Evolutionary conservation across 2,888 invertebrate species (phyloP).

Genomic region (Rotaria macrura): DNA sequence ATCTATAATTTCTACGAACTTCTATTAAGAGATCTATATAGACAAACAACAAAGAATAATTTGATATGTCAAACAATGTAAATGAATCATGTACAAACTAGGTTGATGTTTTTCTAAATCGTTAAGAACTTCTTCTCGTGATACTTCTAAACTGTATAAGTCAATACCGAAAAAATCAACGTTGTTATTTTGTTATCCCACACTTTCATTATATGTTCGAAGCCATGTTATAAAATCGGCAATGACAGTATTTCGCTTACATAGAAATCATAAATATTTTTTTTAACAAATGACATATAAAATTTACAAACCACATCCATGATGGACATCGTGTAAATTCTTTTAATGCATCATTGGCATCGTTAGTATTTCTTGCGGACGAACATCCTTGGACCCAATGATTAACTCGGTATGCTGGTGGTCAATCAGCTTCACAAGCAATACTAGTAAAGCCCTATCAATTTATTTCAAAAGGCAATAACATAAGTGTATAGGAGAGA

Average conservation of each 20-base stretch:
- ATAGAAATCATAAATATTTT: background rate
- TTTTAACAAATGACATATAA: too few relatives aligned
- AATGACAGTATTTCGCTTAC: background rate
- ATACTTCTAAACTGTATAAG: background rate
- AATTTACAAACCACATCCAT: too few relatives aligned
- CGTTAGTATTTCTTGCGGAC: too few relatives aligned
- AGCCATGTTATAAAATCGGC: background rate
- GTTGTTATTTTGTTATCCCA: background rate
- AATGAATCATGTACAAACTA: background rate
- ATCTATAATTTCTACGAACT: background rate
- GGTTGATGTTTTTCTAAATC: background rate
- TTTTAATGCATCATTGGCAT: too few relatives aligned
- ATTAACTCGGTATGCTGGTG: too few relatives aligned
- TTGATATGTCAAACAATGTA: background rate
- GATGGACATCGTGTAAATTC: too few relatives aligned
- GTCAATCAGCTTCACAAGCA: too few relatives aligned
- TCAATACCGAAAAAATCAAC: background rate
- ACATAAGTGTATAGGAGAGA: too few relatives aligned
- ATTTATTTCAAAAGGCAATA: too few relatives aligned
- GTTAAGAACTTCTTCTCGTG: background rate
- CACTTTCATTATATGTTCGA: background rate
- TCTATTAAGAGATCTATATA: background rate
- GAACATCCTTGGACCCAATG: too few relatives aligned
- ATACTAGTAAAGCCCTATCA: too few relatives aligned
- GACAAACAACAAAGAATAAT: background rate